Conservation (phyloP, 2,888 invertebrate species). For the Hypena proboscidalis region DNA sequence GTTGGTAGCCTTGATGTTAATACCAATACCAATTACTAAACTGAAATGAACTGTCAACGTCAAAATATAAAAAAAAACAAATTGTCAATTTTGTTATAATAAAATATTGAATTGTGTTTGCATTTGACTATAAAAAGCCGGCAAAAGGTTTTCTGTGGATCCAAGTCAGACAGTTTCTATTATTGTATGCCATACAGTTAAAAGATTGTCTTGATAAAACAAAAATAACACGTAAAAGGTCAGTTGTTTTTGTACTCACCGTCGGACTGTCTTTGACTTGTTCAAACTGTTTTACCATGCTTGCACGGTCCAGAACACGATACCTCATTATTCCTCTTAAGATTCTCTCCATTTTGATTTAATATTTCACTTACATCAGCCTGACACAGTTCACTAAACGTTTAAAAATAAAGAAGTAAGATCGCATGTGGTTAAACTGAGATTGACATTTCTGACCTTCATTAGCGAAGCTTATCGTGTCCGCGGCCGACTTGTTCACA, state of each 20-base stretch:
- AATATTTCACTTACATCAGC: conserved; percentile 32
- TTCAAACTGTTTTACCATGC: conserved; percentile 97
- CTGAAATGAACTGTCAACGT: no score
- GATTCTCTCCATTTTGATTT: conserved; percentile 91
- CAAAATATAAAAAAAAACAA: no score
- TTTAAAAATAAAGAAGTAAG: conserved; percentile 28
- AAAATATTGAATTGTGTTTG: no score
- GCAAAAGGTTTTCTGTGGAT: background rate
- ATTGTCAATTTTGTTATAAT: no score
- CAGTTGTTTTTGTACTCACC: conserved; percentile 83
- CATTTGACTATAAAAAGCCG: no score
- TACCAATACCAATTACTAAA: no score
- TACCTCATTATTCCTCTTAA: conserved; percentile 96
- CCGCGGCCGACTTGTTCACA: conserved; percentile 37
- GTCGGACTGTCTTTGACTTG: conserved; percentile 95
- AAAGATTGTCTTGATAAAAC: background rate
- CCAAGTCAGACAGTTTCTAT: background rate
- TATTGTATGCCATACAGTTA: no score
- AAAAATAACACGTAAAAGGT: conserved; percentile 37
- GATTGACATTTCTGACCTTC: conserved; percentile 80
- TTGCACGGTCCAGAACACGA: conserved; percentile 91
- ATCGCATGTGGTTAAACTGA: conserved; percentile 34
- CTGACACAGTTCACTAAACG: conserved; percentile 16
- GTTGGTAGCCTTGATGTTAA: no score
- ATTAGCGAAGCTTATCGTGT: conserved; percentile 69